Percentiles rank a stretch among this genome's conserved stretches.
These are phyloP conservation scores for Poecilia velifera DNA, from an alignment of 2,797 vertebrate species.

Conservation along the genomic window DNA sequence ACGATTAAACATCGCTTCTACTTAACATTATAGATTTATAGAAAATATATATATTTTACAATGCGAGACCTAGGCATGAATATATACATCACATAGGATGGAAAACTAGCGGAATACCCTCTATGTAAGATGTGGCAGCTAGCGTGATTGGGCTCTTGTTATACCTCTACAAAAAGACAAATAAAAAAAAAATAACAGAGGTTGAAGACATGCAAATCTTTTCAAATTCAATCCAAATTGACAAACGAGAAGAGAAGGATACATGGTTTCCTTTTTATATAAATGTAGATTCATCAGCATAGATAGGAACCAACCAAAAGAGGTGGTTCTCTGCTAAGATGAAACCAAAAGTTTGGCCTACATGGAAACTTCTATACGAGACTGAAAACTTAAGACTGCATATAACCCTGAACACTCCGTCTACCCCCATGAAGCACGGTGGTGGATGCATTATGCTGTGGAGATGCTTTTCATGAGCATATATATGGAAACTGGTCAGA, in stretches of 20 bases:
- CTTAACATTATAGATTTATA: slow-evolving; percentile 14
- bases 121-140: slow-evolving; percentile 20
- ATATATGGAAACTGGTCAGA: neutral
- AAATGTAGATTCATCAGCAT: neutral
- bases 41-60: slow-evolving; percentile 5
- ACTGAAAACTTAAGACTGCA: neutral
- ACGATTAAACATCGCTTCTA: slow-evolving; percentile 32
- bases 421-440: neutral
- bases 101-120: slow-evolving; percentile 5
- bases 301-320: neutral
- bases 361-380: neutral
- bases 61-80: neutral
- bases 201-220: slow-evolving; percentile 19
- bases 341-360: neutral
- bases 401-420: neutral
- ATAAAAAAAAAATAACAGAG: slow-evolving; percentile 62
- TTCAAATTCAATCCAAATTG: slow-evolving; percentile 21
- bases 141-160: slow-evolving; percentile 62
- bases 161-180: slow-evolving; percentile 45
- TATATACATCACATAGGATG: slow-evolving; percentile 1
- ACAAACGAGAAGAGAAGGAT: neutral
- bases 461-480: neutral
- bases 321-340: neutral
- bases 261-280: neutral
- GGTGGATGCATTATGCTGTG: neutral